Conservation (phyloP, 2,113 vertebrate species). For the Ovis canadensis region DNA sequence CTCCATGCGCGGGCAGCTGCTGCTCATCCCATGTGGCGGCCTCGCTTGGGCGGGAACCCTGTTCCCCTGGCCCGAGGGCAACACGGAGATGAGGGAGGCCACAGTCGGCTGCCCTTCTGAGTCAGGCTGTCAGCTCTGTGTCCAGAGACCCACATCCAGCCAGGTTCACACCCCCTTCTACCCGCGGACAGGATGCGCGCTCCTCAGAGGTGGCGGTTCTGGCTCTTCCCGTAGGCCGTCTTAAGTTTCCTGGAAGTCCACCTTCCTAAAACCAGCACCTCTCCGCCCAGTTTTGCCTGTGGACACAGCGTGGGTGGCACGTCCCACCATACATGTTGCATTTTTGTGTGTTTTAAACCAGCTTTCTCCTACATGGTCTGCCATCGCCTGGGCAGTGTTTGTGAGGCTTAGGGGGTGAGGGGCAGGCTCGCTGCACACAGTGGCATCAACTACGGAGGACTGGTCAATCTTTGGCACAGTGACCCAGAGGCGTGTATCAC, state of each 20-base stretch:
- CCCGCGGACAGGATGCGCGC: fast-evolving
- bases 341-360: neutral
- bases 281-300: neutral
- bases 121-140: neutral
- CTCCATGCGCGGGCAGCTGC: fast-evolving
- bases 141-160: neutral
- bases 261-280: neutral
- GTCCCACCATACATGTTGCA: neutral
- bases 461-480: neutral
- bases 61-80: neutral
- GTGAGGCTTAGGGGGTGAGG: neutral
- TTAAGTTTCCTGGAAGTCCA: neutral
- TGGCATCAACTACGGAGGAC: no score
- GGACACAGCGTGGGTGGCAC: neutral
- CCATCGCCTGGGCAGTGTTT: neutral
- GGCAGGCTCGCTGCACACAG: no score
- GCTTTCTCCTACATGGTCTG: neutral
- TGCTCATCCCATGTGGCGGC: neutral
- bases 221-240: fast-evolving
- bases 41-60: neutral
- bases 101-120: no score
- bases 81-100: neutral
- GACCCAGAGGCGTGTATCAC: neutral
- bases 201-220: no score
- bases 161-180: neutral